Percentiles rank a stretch among this genome's conserved stretches.
phyloP scores from a whole-genome alignment of 2,797 vertebrate genomes.

The Lepilemur ruficaudatus region DNA sequence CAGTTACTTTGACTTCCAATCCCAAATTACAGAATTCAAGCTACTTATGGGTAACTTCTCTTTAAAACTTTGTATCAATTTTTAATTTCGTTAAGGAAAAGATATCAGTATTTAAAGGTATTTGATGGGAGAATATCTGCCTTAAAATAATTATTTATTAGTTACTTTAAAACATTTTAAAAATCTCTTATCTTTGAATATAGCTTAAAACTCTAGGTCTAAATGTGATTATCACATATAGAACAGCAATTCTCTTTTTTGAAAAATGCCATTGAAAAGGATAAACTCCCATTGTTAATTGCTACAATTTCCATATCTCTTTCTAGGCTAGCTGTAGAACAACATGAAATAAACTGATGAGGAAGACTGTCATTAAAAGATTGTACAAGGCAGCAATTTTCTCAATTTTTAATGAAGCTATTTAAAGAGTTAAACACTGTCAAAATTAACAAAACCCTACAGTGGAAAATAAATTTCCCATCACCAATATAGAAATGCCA shows the following conservation, averaged over 20 bases:
- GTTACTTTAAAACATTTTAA: conserved; percentile 8
- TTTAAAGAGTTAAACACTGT: neutral
- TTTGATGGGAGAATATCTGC: neutral
- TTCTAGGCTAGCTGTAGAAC: conserved; percentile 9
- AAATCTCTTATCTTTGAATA: conserved; percentile 34
- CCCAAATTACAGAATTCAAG: neutral
- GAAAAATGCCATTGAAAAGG: neutral
- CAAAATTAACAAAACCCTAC: conserved; percentile 11
- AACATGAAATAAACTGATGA: conserved; percentile 10
- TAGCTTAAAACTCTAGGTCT: neutral
- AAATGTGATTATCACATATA: neutral
- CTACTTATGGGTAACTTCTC: neutral
- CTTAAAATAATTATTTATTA: neutral
- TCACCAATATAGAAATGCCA: conserved; percentile 16
- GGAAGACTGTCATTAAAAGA: neutral
- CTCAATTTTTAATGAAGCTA: conserved; percentile 26
- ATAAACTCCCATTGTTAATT: neutral
- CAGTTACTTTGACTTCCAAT: neutral
- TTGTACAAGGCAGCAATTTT: neutral
- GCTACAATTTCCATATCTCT: conserved; percentile 1
- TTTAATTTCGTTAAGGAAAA: conserved; percentile 8
- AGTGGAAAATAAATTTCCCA: conserved; percentile 35
- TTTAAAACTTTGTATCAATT: neutral
- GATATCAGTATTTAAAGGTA: neutral
- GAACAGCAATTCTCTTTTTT: neutral